These are phyloP conservation scores for Limnephilus lunatus DNA, from an alignment of 2,888 invertebrate species.

Conservation along the genomic window DNA sequence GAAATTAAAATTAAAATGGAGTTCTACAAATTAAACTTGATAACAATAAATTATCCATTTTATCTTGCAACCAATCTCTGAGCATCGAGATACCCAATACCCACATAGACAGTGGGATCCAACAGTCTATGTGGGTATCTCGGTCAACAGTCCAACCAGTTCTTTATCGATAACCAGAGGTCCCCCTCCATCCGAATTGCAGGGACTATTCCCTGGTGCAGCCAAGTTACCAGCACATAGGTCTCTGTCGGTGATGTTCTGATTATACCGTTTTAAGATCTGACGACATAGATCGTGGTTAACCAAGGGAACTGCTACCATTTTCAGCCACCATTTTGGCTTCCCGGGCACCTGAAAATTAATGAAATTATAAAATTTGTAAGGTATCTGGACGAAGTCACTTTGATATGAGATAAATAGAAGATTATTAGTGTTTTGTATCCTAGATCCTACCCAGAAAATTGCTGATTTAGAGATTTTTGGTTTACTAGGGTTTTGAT, in stretches of 20 bases:
- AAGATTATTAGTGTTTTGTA: too few relatives aligned
- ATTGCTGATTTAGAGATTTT: too few relatives aligned
- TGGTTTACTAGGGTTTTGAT: too few relatives aligned
- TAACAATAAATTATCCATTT: too few relatives aligned
- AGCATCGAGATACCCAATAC: background rate
- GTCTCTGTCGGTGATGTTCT: background rate
- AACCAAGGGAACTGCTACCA: background rate
- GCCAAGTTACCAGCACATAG: background rate
- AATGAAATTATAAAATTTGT: background rate
- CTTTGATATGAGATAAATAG: too few relatives aligned
- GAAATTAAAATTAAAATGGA: too few relatives aligned
- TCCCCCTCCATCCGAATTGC: background rate
- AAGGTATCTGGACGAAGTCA: background rate
- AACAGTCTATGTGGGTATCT: background rate
- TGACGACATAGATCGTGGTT: background rate
- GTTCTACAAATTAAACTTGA: too few relatives aligned
- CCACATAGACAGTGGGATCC: background rate
- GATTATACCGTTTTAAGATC: background rate
- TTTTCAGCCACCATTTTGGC: slow-evolving; percentile 3
- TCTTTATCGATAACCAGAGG: background rate
- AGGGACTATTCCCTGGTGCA: background rate
- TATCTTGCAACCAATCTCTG: slow-evolving; percentile 6
- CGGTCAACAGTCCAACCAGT: background rate
- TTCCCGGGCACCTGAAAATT: slow-evolving; percentile 5
- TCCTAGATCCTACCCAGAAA: too few relatives aligned